Conservation (phyloP, 1,140 invertebrate genomes). For the Pinna nobilis region DNA sequence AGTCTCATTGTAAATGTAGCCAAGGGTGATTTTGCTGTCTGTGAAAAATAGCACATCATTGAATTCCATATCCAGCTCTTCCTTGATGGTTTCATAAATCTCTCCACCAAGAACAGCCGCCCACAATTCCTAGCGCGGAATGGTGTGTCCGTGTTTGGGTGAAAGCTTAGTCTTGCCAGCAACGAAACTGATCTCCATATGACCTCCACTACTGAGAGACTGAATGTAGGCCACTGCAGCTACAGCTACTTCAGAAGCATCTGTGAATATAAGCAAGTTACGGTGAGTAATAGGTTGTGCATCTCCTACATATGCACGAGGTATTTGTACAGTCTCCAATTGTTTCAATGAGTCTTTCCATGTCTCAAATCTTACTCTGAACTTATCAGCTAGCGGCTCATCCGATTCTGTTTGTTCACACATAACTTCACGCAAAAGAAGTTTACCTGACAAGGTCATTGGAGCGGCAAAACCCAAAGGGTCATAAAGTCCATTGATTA, state of each 20-base stretch:
- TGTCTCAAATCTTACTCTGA: neutral
- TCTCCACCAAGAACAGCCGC: constrained; percentile 18
- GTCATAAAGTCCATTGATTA: constrained; percentile 37
- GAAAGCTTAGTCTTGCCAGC: constrained; percentile 1
- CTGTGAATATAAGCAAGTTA: constrained; percentile 7
- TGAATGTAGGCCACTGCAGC: constrained; percentile 3
- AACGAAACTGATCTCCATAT: neutral
- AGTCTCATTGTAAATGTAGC: constrained; percentile 38
- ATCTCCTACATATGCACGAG: constrained; percentile 1
- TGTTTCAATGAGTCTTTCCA: constrained; percentile 22
- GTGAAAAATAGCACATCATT: constrained; percentile 31
- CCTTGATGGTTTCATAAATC: neutral
- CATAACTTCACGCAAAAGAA: constrained; percentile 35
- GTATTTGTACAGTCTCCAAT: constrained; percentile 12
- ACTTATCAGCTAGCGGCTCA: constrained; percentile 31
- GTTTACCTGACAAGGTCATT: constrained; percentile 34
- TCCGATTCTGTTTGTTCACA: constrained; percentile 46
- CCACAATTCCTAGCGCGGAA: neutral
- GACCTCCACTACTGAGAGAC: neutral
- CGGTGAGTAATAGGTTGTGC: neutral
- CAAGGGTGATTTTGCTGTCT: constrained; percentile 44
- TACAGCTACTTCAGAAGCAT: constrained; percentile 1
- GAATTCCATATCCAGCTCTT: constrained; percentile 6
- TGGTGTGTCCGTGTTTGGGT: constrained; percentile 1
- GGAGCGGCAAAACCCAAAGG: constrained; percentile 45